Base-by-base conservation (phyloP, 1,140 invertebrate genomes). In the Cotesia typhae region DNA sequence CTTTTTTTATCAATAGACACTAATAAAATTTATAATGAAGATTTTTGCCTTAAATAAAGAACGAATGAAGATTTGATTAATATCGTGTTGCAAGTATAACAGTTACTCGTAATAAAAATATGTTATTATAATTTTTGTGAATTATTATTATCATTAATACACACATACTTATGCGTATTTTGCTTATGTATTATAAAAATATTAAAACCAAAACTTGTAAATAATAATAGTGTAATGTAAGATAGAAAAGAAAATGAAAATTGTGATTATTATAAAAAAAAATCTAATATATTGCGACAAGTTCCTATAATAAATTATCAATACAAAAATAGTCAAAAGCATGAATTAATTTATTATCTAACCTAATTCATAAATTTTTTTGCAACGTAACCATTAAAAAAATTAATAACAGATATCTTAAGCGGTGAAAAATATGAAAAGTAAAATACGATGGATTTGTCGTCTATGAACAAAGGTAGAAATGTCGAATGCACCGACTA, bases 281-380 rank as follows among this genome's bases (percentile, higher is more conserved):
- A 65, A 59, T 72, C 74, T 82, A 80, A 77, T 79, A 80, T 82
- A 78, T 80, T 78, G 79, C 78, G 79, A 78, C 76, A 82, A 84
- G 82, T 84, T 84, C 81, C 83, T 83, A 83, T 80, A 84, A 83
- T 82, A 84, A 83, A 84, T 77, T 73, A 82, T 78, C 73, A 71
- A 77, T 76, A 82, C 75, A 65, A 64, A 71, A 66, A 67, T 72
- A 67, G 53, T 60, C 17, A 67, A 72, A 67, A 67, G 72, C 75
- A 38, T 14, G n/a, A n/a, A n/a, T n/a, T 55, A 14, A 55, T 55
- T 55, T 55, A 55, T 55, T 17, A 28, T 28, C 28, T 28, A 28
- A 28, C 28, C 28, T 28, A 28, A 28, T 28, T 28, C 28, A 28
- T 28, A 28, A 28, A 28, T 28, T 28, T 28, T 28, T 28, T 28